Percentiles rank a stretch among this genome's conserved stretches.
Conservation (phyloP, 2,888 invertebrate genomes). For the Limnephilus rhombicus region DNA sequence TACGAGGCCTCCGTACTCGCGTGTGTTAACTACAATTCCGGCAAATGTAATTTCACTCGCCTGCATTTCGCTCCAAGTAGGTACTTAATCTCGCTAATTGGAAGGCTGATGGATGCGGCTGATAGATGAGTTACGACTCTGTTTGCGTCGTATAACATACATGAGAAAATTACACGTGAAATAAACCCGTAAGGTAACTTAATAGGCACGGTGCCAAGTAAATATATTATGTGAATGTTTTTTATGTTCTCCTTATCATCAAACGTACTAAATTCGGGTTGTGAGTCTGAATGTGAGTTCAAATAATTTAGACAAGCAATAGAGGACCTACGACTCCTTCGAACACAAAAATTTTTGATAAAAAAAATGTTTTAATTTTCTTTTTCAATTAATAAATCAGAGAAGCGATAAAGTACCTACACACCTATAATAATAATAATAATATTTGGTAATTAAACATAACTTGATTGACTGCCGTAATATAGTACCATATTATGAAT, state of each 20-base stretch:
- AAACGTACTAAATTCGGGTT: background rate
- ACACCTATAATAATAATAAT: too few species aligned
- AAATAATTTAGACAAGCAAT: too few species aligned
- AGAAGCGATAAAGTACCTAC: too few species aligned
- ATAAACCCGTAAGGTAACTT: background rate
- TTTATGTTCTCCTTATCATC: background rate
- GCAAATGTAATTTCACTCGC: constrained; percentile 4
- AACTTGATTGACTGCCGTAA: too few species aligned
- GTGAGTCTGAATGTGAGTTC: too few species aligned
- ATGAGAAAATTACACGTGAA: background rate
- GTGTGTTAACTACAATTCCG: background rate
- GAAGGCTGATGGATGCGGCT: background rate
- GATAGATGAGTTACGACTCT: background rate
- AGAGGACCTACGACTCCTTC: too few species aligned
- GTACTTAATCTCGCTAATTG: background rate
- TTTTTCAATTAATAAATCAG: too few species aligned
- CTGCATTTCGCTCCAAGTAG: background rate
- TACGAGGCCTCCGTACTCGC: background rate
- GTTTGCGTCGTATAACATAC: background rate
- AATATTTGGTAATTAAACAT: too few species aligned
- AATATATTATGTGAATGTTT: background rate
- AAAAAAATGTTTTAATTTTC: too few species aligned
- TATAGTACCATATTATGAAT: too few species aligned
- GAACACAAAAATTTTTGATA: too few species aligned
- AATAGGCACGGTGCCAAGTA: background rate